Conservation (phyloP, 2,113 vertebrate genomes). For the Boleophthalmus pectinirostris region DNA sequence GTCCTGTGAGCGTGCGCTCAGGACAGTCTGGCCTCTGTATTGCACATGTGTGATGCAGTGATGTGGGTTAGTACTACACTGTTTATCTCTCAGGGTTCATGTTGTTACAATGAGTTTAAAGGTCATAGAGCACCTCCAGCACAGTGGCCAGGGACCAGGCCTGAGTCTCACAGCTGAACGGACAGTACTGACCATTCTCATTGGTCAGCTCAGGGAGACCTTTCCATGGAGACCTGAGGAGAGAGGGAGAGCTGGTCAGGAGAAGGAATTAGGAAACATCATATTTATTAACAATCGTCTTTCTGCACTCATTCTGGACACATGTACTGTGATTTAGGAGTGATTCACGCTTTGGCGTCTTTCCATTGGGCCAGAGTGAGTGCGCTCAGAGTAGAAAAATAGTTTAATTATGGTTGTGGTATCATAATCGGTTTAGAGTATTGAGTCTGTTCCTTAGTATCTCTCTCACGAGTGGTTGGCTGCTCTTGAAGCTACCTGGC, state of each 20-base stretch:
- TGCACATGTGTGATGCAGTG: not conserved
- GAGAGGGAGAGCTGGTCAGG: not conserved
- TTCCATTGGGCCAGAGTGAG: no score
- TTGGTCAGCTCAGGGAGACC: conserved; percentile 97
- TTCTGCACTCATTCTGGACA: no score
- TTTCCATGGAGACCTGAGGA: conserved; percentile 91
- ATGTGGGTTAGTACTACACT: not conserved
- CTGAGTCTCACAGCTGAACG: conserved; percentile 97
- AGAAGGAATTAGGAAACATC: not conserved
- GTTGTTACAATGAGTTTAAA: conserved; percentile 26
- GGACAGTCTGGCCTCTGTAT: not conserved
- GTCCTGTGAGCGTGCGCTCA: not conserved
- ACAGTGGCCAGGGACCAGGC: conserved; percentile 90
- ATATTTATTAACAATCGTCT: no score
- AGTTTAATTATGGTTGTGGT: no score
- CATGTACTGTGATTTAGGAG: no score
- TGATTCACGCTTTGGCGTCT: no score
- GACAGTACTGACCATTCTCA: conserved; percentile 90
- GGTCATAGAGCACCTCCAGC: conserved; percentile 84
- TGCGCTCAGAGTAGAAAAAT: no score
- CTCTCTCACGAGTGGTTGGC: no score
- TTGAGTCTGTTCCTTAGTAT: no score
- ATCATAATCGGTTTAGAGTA: no score
- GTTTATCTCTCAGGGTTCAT: no score
- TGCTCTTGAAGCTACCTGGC: no score